These are phyloP conservation scores for Toxonevra muliebris DNA, from an alignment of 2,888 invertebrate species.

Conservation along the genomic window DNA sequence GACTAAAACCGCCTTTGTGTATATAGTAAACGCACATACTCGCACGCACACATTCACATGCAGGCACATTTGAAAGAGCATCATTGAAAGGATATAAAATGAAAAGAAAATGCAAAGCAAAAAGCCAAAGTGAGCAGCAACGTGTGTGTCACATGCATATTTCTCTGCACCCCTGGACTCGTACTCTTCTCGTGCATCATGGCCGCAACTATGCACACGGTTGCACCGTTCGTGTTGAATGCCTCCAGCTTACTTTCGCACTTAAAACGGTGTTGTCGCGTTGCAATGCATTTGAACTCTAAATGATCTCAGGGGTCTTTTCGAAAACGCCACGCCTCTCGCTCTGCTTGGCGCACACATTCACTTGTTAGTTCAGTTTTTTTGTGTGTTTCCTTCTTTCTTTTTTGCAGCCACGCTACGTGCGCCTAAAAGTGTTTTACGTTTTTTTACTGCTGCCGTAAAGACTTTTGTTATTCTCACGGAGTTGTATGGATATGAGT, in stretches of 20 bases:
- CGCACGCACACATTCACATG: slow-evolving; percentile 26
- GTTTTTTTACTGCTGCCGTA: slow-evolving; percentile 24
- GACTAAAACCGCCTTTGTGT: slow-evolving; percentile 28
- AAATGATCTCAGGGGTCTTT: too few relatives aligned
- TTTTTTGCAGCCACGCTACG: too few relatives aligned
- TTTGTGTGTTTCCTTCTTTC: neutral
- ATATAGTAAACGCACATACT: slow-evolving; percentile 41
- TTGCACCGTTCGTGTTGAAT: too few relatives aligned
- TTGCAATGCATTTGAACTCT: too few relatives aligned
- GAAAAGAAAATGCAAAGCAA: neutral
- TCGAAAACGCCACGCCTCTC: neutral
- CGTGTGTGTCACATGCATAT: neutral
- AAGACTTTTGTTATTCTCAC: neutral
- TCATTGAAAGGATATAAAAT: neutral
- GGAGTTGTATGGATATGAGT: too few relatives aligned
- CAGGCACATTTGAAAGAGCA: neutral
- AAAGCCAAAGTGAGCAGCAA: slow-evolving; percentile 8
- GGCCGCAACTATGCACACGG: too few relatives aligned
- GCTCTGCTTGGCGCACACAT: neutral
- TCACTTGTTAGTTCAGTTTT: neutral
- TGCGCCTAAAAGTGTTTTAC: slow-evolving; percentile 19
- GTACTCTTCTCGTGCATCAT: neutral
- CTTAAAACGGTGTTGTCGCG: too few relatives aligned
- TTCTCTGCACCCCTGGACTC: neutral
- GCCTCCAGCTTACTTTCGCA: too few relatives aligned